Evolutionary conservation across 1,140 invertebrate genomes (phyloP), one percentile per base, ranked within the genome.

Genomic region (Pogonus chalceus): DNA sequence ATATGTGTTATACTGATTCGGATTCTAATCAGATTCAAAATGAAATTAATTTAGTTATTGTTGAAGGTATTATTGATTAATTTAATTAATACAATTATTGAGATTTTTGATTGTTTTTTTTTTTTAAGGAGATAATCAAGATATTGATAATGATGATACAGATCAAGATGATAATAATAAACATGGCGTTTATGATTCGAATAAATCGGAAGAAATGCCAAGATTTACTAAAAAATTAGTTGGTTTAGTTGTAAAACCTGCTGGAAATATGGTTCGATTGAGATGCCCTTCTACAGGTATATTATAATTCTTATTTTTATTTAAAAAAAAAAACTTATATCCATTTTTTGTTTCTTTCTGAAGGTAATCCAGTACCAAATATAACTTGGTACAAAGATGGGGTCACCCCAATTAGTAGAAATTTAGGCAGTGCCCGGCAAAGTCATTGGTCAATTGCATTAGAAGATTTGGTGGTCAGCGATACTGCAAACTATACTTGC

Each of bases 401-500:
- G n/a, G 53, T 60, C 58, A 54, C 84, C 90, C 54, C 85, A 82
- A 1, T 92, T 89, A 89, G 75, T 77, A 14, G 85, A 14, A 70
- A 73, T 23, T 67, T 85, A 23, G 85, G 83, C 10, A 70, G 75
- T 2, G 73, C 81, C 0, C 67, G 67, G 1, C 61, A 54, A 12
- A 70, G 68, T n/a, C 83, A 82, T 58, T 88, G 84, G 83, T 76
- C 76, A 0, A 70, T 91, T 12, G 75, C 71, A 3, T 66, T 91
- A 56, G 85, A 90, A 59, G 87, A 90, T 64, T 66, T 88, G 2
- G 80, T 87, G 0, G 80, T 82, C 1, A 72, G 80, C 10, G 92
- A 95, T 61, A 80, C 78, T 39, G 90, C 88, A 20, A 85, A 88
- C 60, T 96, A 95, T 65, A 92, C 85, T 0, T 96, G 92, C 63